Evolutionary conservation across 2,113 vertebrate genomes (phyloP), one percentile per base, ranked within the genome.

Genomic region (Austrofundulus limnaeus): DNA sequence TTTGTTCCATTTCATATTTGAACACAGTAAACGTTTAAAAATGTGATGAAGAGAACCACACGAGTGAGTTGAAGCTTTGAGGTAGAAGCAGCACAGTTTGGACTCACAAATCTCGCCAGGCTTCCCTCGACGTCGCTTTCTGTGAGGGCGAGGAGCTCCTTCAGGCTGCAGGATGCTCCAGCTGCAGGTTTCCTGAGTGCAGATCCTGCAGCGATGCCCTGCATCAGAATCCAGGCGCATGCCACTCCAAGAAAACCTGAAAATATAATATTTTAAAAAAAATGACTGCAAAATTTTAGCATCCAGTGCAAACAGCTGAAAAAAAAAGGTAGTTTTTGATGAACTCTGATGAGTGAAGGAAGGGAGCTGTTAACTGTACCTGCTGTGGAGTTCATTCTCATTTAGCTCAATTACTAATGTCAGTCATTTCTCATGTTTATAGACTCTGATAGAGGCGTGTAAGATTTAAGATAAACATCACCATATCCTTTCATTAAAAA

Each of bases 71-170:
- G 24, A 24, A 58, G 14, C 58, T 3, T 15, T 2, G 1, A 2
- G 7, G 21, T 11, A 51, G 41, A 46, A 43, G 37, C 39, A 2
- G 10, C 8, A 8, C 15, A 11, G 8, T 12, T 34, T 73, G n/a
- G n/a, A 89, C 86, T 85, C 61, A 89, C 88, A 77, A 81, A 87
- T 24, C 0, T 0, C 1, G 0, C 11, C 72, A 84, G 21, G 41
- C 59, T 79, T 0, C 4, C 37, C 4, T 21, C 4, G 5, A 83
- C 5, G 0, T 9, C 16, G 0, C 0, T 11, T 20, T 19, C 45
- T 37, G 73, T 52, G 42, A 83, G 59, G n/a, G 14, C 37, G 0
- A 48, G 42, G 60, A 78, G 17, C 1, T 72, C 19, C 34, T 17
- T 82, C 0, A 10, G 47, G 2, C 1, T 41, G 70, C 80, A 88